Evolutionary conservation across 2,113 vertebrate species (phyloP).

Genomic region (Pollachius pollachius): DNA sequence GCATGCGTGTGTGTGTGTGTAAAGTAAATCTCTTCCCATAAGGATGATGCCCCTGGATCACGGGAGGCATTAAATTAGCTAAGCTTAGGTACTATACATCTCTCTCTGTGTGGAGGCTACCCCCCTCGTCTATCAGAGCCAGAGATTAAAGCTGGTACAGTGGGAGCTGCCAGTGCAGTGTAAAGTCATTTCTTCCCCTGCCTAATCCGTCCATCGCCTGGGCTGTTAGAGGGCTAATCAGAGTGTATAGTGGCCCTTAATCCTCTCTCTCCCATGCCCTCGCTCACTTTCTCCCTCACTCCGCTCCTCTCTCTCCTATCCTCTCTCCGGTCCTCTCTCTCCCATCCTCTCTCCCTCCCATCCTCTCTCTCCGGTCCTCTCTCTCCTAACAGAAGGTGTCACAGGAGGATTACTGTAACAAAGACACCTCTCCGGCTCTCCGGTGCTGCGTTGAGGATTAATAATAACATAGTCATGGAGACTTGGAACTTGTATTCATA

Average conservation of each 20-base stretch:
- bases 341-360: too few relatives aligned
- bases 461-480: too few relatives aligned
- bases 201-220: constrained; percentile 64
- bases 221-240: constrained; percentile 71
- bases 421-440: too few relatives aligned
- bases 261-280: constrained; percentile 65
- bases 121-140: constrained; percentile 13
- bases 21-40: too few relatives aligned
- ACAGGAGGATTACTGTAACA: too few relatives aligned
- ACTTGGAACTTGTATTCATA: too few relatives aligned
- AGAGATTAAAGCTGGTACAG: background rate
- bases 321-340: constrained; percentile 37
- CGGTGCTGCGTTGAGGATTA: too few relatives aligned
- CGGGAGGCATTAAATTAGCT: too few relatives aligned
- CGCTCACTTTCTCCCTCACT: constrained; percentile 33
- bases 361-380: too few relatives aligned
- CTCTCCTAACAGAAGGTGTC: too few relatives aligned
- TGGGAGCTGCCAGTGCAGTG: constrained; percentile 59
- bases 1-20: too few relatives aligned
- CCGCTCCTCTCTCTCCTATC: constrained; percentile 63
- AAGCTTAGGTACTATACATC: background rate
- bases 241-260: constrained; percentile 62
- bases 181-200: constrained; percentile 45
- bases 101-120: constrained; percentile 2
- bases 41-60: too few relatives aligned